Conservation (phyloP, 2,888 invertebrate species). For the Amphipyra berbera region DNA sequence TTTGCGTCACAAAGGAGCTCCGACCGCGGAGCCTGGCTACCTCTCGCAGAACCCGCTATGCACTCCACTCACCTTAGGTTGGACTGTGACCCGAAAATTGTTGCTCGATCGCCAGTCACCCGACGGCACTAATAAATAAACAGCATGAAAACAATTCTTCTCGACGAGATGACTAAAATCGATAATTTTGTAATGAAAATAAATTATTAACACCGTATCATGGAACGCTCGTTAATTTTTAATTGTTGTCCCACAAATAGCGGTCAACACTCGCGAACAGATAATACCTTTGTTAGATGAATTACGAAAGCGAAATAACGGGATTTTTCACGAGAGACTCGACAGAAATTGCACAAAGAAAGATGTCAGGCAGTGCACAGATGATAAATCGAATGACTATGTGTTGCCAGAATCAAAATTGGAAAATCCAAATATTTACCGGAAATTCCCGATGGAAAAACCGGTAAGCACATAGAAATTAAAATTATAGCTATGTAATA, state of each 20-base stretch:
- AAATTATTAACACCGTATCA: constrained; percentile 73
- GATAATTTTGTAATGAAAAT: constrained; percentile 81
- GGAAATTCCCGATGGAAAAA: constrained; percentile 7
- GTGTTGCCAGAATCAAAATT: constrained; percentile 42
- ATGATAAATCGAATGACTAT: constrained; percentile 57
- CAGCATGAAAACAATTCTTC: constrained; percentile 82
- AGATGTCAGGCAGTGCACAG: constrained; percentile 78
- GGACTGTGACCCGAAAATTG: constrained; percentile 84
- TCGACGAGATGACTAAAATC: constrained; percentile 82
- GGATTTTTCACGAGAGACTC: constrained; percentile 84
- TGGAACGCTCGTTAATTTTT: constrained; percentile 70
- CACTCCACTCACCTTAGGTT: constrained; percentile 80
- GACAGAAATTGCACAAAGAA: constrained; percentile 83
- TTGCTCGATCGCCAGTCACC: constrained; percentile 76
- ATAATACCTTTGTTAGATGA: constrained; percentile 84
- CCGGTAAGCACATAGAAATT: constrained; percentile 6
- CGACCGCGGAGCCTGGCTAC: constrained; percentile 49
- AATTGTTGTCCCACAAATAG: constrained; percentile 71
- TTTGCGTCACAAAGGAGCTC: constrained; percentile 69
- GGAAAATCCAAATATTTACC: constrained; percentile 19
- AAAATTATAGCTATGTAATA: background rate
- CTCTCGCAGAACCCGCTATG: constrained; percentile 53
- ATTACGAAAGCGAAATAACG: constrained; percentile 87
- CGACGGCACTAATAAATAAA: constrained; percentile 82
- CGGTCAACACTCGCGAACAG: constrained; percentile 76